Percentiles rank a stretch among this genome's conserved stretches.
Conservation (phyloP, 1,140 invertebrate genomes). For the Cydia pomonella region DNA sequence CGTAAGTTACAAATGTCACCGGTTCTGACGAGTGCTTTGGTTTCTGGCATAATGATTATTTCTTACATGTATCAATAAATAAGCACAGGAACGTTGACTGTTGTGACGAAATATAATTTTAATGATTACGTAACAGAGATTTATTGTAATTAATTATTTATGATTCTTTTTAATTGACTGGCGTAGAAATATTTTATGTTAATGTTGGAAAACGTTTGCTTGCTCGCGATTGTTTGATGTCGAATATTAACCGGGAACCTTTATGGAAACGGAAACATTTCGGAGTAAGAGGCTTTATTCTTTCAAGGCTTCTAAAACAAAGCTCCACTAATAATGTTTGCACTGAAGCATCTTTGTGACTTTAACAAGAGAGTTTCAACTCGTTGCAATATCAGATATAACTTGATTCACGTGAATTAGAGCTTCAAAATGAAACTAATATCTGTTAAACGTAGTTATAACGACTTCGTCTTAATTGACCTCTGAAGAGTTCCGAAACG, state of each 20-base stretch:
- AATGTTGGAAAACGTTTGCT: background rate
- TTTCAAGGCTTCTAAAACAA: constrained; percentile 14
- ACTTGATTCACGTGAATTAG: background rate
- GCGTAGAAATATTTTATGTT: background rate
- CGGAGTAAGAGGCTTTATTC: constrained; percentile 10
- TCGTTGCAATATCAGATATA: background rate
- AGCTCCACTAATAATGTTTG: constrained; percentile 2
- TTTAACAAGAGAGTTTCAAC: background rate
- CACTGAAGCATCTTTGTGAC: background rate
- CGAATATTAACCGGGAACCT: background rate
- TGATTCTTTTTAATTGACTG: background rate
- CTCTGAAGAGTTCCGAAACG: constrained; percentile 13
- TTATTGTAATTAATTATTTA: too few species aligned
- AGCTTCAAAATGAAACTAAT: constrained; percentile 2
- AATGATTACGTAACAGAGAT: too few species aligned
- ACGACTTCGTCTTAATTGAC: constrained; percentile 8
- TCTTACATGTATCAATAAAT: background rate
- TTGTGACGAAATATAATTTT: too few species aligned
- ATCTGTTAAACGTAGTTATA: background rate
- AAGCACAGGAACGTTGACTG: too few species aligned
- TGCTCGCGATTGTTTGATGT: constrained; percentile 11
- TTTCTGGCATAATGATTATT: background rate
- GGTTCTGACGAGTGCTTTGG: background rate
- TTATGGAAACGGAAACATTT: constrained; percentile 9
- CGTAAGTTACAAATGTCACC: constrained; percentile 3